Evolutionary conservation across 2,888 invertebrate genomes (phyloP).

Genomic region (Morpho achilles): DNA sequence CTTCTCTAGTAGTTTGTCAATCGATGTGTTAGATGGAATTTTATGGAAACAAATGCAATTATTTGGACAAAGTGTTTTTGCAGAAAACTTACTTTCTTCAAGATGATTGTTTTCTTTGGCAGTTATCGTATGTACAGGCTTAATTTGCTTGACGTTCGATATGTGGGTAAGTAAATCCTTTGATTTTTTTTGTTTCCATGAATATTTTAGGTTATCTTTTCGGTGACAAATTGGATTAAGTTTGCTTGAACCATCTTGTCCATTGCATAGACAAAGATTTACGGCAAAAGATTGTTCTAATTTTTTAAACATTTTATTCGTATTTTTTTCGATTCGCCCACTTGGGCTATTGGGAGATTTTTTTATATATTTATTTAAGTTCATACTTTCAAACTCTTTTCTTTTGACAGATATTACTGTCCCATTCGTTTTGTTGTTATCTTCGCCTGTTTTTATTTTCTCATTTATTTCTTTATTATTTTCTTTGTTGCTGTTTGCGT

Average conservation of each 20-base stretch:
- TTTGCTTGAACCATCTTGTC: constrained; percentile 36
- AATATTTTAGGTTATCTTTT: constrained; percentile 6
- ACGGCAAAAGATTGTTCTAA: constrained; percentile 47
- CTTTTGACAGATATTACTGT: not conserved
- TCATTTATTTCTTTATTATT: constrained; percentile 11
- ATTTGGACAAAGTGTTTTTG: constrained; percentile 36
- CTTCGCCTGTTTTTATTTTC: constrained; percentile 4
- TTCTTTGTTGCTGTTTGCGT: constrained; percentile 9
- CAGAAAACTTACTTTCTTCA: constrained; percentile 15
- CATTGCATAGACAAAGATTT: constrained; percentile 55
- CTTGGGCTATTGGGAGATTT: constrained; percentile 13
- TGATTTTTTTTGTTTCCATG: constrained; percentile 30
- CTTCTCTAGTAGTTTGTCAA: constrained; percentile 53
- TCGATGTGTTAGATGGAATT: constrained; percentile 57
- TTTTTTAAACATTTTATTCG: constrained; percentile 29
- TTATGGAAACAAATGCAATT: constrained; percentile 57
- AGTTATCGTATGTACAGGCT: constrained; percentile 35
- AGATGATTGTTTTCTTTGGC: constrained; percentile 25
- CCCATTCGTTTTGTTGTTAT: not conserved
- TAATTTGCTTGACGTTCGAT: constrained; percentile 39
- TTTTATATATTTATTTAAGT: constrained; percentile 12
- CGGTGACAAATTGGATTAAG: constrained; percentile 20
- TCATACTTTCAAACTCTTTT: not conserved
- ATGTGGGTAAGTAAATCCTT: constrained; percentile 31
- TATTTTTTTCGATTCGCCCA: constrained; percentile 19